Conservation (phyloP, 2,888 invertebrate species). For the Anoncus sp. region DNA sequence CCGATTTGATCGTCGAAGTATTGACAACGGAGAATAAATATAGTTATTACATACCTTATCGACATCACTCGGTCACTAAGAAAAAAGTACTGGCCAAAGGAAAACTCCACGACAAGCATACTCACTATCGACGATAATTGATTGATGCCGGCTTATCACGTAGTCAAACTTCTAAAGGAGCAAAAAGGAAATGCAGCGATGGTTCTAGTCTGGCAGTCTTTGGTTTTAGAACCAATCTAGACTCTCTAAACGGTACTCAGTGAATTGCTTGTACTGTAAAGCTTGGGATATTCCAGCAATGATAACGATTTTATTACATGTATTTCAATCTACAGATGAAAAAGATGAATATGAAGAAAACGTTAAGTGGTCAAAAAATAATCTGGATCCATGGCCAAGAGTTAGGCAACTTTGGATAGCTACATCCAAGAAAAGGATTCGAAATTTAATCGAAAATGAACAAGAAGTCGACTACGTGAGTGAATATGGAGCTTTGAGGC, state of each 20-base stretch:
- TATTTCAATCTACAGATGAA: not conserved
- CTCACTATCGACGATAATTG: conserved; percentile 23
- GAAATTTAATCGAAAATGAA: conserved; percentile 4
- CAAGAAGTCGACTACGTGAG: conserved; percentile 2
- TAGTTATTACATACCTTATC: conserved; percentile 41
- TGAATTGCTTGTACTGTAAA: conserved; percentile 2
- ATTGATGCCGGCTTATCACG: conserved; percentile 23
- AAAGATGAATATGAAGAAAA: conserved; percentile 2
- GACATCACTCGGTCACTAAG: conserved; percentile 17
- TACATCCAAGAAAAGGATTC: conserved; percentile 9
- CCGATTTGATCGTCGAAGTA: conserved; percentile 7
- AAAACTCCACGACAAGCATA: conserved; percentile 38
- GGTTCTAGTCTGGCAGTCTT: conserved; percentile 1
- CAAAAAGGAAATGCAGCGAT: conserved; percentile 26
- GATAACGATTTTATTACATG: not conserved
- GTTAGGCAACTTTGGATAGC: not conserved
- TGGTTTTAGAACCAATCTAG: not conserved
- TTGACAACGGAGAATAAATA: conserved; percentile 42
- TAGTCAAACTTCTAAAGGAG: conserved; percentile 20
- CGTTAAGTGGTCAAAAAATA: not conserved
- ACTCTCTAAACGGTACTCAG: not conserved
- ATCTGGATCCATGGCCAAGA: conserved; percentile 2
- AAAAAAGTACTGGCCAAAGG: conserved; percentile 44
- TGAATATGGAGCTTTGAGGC: conserved; percentile 1
- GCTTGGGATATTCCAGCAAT: not conserved